Base-by-base conservation (phyloP, 2,113 vertebrate species). In the Eupsittula cactorum region DNA sequence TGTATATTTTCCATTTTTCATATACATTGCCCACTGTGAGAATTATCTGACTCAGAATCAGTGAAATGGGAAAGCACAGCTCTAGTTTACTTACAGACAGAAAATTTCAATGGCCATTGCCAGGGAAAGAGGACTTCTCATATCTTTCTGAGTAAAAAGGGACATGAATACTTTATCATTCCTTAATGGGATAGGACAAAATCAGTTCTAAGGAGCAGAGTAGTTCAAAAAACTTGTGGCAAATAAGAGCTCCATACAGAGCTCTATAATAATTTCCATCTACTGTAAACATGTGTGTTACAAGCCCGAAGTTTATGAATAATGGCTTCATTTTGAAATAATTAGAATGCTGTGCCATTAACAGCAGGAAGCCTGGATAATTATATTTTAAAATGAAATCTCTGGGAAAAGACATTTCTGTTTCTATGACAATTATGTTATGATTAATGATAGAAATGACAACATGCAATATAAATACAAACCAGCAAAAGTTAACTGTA, bases 321-420 rank as follows among this genome's bases (percentile, higher is more conserved):
- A 97, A 98, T 98, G 65, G 35, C 57, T 97, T 98, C 90, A 98
- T 98, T 98, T 97, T 96, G 84, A 97, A 97, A 96, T 97, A 98
- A 98, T 98, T 98, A 98, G 96, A 91, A 97, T 97, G 96, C 95
- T 95, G 46, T 97, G 86, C 70, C 92, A 97, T 97, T 98, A 98
- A 95, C 97, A 97, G 95, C 91, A 96, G 97, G 97, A 97, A 98
- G 91, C 94, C 95, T 97, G 87, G 93, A 97, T 98, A 98, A 98
- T 98, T 98, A 95, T 97, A 96, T 97, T 98, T 98, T 92, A 96
- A 96, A 97, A 98, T 96, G 89, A 98, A 98, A 97, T 96, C 90
- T 96, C 97, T 97, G 90, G 93, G 95, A 98, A 98, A 97, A 97
- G 88, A 74, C 94, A 94, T 97, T 97, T 98, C 88, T 97, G 81